Base-by-base conservation (phyloP, 2,113 vertebrate species). In the cattle (Bos taurus) region DNA sequence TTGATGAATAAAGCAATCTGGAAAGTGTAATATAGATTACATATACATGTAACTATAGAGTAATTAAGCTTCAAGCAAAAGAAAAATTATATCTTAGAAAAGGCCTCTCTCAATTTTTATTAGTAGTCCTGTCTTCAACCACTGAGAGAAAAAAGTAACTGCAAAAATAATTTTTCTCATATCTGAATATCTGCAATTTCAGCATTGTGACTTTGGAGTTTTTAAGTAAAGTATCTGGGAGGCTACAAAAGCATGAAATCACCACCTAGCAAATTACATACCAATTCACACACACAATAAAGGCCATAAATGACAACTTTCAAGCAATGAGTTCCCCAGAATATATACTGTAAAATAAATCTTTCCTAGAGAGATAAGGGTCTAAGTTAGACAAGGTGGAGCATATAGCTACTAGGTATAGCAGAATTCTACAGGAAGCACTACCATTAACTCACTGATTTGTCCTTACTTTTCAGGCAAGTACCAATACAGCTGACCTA, bases 1-100 rank as follows among this genome's bases (percentile, higher is more conserved):
- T 95, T 95, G 95, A 74, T 93, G 95, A 96, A 90, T 36, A 30
- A 93, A 14, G 7, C 88, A 94, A 98, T 94, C 99, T 99, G 96
- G 57, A 96, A 97, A 96, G 50, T 81, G 13, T n/a, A 86, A 97
- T n/a, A 94, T 25, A 77, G 23, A 89, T 83, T 95, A 86, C 62
- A 96, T 30, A 89, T 30, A 88, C 59, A 88, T 82, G 36, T 43
- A 74, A 74, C 67, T 1, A 92, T 0, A 90, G 36, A 96, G 54
- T 81, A 96, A 67, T 54, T n/a, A 92, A 88, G 91, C n/a, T 64
- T 96, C 52, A 28, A 59, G 50, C 26, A 80, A 80, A 67, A 88
- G 90, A 83, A 82, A 56, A 28, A n/a, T 36, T 52, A 2, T 43
- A 64, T 83, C 74, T 96, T 88, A 23, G 50, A 95, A 96, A 95